Evolutionary conservation across 1,140 invertebrate genomes (phyloP).

Genomic region (Lordiphosa mommai): DNA sequence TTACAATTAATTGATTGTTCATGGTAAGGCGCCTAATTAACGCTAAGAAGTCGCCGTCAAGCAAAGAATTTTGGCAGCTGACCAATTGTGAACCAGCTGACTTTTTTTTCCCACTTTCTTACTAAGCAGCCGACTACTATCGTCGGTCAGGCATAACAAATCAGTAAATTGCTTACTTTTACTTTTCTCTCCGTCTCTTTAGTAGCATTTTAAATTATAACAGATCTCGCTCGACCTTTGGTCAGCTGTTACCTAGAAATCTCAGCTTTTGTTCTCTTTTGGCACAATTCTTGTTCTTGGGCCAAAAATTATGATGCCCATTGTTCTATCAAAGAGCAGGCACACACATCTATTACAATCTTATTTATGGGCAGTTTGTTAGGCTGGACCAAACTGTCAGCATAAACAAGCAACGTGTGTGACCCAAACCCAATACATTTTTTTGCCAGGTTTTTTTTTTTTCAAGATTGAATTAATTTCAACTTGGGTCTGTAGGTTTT

Average conservation of each 20-base stretch:
- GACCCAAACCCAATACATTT: background rate
- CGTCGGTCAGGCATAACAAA: conserved; percentile 10
- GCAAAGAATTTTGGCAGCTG: background rate
- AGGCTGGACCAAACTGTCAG: conserved; percentile 4
- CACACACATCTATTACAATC: conserved; percentile 14
- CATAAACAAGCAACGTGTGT: conserved; percentile 13
- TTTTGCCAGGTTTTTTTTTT: conserved; percentile 3
- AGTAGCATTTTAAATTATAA: conserved; percentile 8
- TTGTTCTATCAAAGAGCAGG: conserved; percentile 1
- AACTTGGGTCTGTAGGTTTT: background rate
- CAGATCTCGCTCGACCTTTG: conserved; percentile 1
- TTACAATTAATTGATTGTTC: conserved; percentile 11
- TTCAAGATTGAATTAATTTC: conserved; percentile 10
- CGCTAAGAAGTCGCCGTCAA: background rate
- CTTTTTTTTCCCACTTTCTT: conserved; percentile 10
- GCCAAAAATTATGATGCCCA: conserved; percentile 1
- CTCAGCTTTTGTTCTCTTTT: conserved; percentile 4
- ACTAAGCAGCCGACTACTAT: background rate
- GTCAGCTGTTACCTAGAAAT: conserved; percentile 12
- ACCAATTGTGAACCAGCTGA: conserved; percentile 6
- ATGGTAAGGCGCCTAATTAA: conserved; percentile 8
- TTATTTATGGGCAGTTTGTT: conserved; percentile 20
- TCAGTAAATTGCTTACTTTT: conserved; percentile 20
- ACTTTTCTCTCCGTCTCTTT: conserved; percentile 6
- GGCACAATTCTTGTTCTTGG: background rate